Percentiles rank a stretch among this genome's conserved stretches.
phyloP scores from a whole-genome alignment of 2,113 vertebrate genomes.

The Anser brachyrhynchus region DNA sequence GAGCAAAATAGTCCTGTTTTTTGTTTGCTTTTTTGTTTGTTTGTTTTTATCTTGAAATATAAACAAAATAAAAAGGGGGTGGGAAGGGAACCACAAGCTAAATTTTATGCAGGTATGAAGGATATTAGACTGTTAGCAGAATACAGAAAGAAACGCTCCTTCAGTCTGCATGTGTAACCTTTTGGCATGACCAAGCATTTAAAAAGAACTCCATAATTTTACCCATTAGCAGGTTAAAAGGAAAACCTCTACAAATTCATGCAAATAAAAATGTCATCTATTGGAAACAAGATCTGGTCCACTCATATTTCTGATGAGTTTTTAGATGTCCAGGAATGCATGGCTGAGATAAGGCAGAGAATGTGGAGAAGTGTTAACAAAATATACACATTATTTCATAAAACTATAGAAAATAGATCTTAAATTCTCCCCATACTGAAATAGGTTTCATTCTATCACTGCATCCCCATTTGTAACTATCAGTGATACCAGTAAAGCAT shows the following conservation, averaged over 20 bases:
- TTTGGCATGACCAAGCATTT: neutral
- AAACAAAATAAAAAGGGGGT: too few relatives aligned
- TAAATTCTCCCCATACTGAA: neutral
- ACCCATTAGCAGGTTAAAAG: neutral
- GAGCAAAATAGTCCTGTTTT: neutral
- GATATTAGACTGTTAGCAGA: neutral
- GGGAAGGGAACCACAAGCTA: neutral
- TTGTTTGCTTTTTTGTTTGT: too few relatives aligned
- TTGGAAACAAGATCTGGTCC: neutral
- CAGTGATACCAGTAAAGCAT: neutral
- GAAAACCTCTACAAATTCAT: neutral
- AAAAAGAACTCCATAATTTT: neutral
- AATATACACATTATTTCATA: neutral
- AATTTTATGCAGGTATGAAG: neutral
- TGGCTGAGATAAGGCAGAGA: neutral
- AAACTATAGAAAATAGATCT: neutral
- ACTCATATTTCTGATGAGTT: neutral
- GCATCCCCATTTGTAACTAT: neutral
- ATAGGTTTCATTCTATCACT: neutral
- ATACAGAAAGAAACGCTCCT: neutral
- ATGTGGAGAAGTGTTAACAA: neutral
- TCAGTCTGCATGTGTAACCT: fast-evolving
- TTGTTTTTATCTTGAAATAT: neutral
- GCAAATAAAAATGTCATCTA: neutral
- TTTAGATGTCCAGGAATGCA: neutral